Evolutionary conservation across 2,888 invertebrate genomes (phyloP), one percentile per base, ranked within the genome.

Genomic region (Euclidia mi): DNA sequence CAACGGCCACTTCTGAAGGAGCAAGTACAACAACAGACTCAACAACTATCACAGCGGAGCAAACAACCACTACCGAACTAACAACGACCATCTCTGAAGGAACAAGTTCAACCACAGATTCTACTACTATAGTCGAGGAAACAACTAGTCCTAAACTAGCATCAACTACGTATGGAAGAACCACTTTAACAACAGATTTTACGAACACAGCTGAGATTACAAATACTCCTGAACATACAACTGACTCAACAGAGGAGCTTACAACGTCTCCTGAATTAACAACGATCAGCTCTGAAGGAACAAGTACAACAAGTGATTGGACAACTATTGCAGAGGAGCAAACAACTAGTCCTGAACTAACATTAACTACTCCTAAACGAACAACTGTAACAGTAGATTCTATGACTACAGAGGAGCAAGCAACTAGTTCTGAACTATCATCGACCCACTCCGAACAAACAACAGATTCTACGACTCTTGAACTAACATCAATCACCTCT

Each of bases 21-120:
- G 1, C 42, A 42, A 38, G 17, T 0, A 41, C 41, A n/a, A 14
- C 44, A 44, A 11, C 12, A 32, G 32, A 17, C 10, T 11, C 32
- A 4, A 6, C 7, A 20, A 57, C 56, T 0, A 53, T 45, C 0
- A 57, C 65, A 2, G 37, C 37, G 9, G 37, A 29, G 28, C 15
- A 42, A 25, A 20, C 55, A 10, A 56, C 45, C 10, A 25, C 15
- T n/a, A 41, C 28, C 17, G 31, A 31, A 47, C 3, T 9, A 32
- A 15, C 32, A 18, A 58, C 20, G 42, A 58, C 20, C 9, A 9
- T 4, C 6, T 9, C 43, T 31, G 20, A 20, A 9, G 20, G 20
- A 9, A 20, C 15, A 43, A 15, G 14, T 31, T 15, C 4, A n/a
- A n/a, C 42, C 3, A 12, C 4, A 17, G 29, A 6, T 9, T 9